Percentiles rank a stretch among this genome's conserved stretches.
phyloP scores from a whole-genome alignment of 2,113 vertebrate genomes.

The Grantiella picta region DNA sequence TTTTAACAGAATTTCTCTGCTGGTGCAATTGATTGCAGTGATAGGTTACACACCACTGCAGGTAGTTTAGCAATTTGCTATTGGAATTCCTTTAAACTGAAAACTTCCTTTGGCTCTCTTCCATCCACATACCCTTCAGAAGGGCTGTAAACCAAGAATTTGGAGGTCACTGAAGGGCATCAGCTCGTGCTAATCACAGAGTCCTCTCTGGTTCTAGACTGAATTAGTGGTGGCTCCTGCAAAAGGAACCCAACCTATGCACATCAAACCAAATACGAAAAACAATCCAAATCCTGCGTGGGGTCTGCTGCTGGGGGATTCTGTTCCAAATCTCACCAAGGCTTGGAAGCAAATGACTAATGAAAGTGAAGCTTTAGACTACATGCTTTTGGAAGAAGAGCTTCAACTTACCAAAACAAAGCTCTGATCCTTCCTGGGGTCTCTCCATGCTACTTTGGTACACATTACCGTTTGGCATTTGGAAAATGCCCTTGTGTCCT shows the following conservation, averaged over 20 bases:
- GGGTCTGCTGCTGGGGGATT: not conserved
- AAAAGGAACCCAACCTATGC: not conserved
- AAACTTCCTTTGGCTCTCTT: not conserved
- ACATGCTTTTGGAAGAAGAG: not conserved
- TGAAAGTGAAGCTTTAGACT: not conserved
- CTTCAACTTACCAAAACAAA: not conserved
- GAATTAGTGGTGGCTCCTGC: not conserved
- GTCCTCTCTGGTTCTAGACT: not conserved
- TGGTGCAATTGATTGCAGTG: not conserved
- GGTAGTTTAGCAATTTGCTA: not conserved
- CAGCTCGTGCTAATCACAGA: not conserved
- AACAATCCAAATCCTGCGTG: not conserved
- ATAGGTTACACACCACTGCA: not conserved
- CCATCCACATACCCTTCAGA: not conserved
- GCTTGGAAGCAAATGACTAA: not conserved
- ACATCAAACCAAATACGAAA: not conserved
- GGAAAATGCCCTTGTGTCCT: not conserved
- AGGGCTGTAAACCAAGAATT: not conserved
- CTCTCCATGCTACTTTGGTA: not conserved
- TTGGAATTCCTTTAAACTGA: not conserved
- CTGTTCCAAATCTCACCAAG: not conserved
- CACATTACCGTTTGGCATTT: not conserved
- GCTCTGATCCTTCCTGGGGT: not conserved
- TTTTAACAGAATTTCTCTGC: slow-evolving; percentile 20
- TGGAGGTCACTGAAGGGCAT: not conserved